Conservation (phyloP, 2,888 invertebrate genomes). For the Drosophila subsilvestris region DNA sequence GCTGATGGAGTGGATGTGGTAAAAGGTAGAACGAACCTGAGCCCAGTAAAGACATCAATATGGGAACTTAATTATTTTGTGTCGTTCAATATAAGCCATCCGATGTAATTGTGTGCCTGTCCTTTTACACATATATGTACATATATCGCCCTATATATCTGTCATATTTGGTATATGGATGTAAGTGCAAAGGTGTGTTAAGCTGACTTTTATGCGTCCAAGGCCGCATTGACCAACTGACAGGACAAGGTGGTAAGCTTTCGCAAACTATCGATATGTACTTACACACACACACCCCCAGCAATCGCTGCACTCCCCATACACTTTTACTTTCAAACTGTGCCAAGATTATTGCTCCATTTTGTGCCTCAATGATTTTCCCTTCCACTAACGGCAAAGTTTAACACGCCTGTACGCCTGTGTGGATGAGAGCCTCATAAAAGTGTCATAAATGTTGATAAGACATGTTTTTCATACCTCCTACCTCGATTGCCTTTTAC, state of each 20-base stretch:
- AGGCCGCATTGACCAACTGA: slow-evolving; percentile 4
- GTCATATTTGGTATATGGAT: neutral
- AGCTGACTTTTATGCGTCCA: neutral
- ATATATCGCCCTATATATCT: neutral
- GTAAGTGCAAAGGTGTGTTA: neutral
- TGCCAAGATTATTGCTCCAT: slow-evolving; percentile 74
- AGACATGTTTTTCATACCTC: slow-evolving; percentile 65
- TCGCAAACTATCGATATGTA: slow-evolving; percentile 14
- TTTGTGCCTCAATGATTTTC: slow-evolving; percentile 62
- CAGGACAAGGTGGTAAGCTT: neutral
- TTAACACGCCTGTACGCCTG: slow-evolving; percentile 37
- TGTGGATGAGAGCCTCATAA: slow-evolving; percentile 42
- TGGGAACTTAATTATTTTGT: slow-evolving; percentile 65
- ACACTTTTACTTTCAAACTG: slow-evolving; percentile 31
- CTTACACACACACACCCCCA: neutral
- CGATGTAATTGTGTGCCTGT: slow-evolving; percentile 13
- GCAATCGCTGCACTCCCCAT: too few relatives aligned
- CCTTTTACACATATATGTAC: neutral
- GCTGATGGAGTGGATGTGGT: slow-evolving; percentile 22
- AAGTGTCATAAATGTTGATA: slow-evolving; percentile 75
- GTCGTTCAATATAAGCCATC: slow-evolving; percentile 52
- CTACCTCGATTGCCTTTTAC: slow-evolving; percentile 15
- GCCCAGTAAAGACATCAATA: slow-evolving; percentile 32
- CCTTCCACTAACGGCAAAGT: slow-evolving; percentile 44
- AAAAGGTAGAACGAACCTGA: slow-evolving; percentile 4